phyloP scores from a whole-genome alignment of 2,797 vertebrate species.

The Acestrorhynchus altus region DNA sequence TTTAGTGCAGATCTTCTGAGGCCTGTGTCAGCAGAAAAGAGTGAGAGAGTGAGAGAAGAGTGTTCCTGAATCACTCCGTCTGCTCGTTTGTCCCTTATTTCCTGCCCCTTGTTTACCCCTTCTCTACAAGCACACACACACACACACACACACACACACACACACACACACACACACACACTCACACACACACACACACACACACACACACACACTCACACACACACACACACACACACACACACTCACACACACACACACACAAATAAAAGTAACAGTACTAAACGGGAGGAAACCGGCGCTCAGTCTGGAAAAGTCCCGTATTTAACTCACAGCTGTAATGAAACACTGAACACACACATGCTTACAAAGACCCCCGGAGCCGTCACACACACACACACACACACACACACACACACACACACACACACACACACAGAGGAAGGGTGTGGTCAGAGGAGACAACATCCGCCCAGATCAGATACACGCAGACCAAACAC shows the following conservation, averaged over 20 bases:
- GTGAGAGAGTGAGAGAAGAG: background rate
- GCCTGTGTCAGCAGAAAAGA: constrained; percentile 15
- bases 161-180: background rate
- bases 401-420: constrained; percentile 15
- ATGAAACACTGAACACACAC: constrained; percentile 35
- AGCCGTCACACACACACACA: background rate
- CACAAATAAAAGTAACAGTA: background rate
- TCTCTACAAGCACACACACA: constrained; percentile 22
- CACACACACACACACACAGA: constrained; percentile 3
- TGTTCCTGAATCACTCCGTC: constrained; percentile 33
- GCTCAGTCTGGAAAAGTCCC: constrained; percentile 11
- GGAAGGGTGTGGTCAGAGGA: constrained; percentile 32
- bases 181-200: background rate
- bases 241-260: background rate
- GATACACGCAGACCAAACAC: constrained; percentile 13
- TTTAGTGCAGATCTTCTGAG: background rate
- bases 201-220: background rate
- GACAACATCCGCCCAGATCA: constrained; percentile 1
- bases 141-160: background rate
- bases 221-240: no score
- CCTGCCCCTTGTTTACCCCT: constrained; percentile 39
- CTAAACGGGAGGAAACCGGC: background rate
- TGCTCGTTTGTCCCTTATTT: constrained; percentile 36
- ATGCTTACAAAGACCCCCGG: background rate
- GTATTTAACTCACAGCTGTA: constrained; percentile 30